Evolutionary conservation across 2,888 invertebrate species (phyloP).

Genomic region (Norana najaformis): DNA sequence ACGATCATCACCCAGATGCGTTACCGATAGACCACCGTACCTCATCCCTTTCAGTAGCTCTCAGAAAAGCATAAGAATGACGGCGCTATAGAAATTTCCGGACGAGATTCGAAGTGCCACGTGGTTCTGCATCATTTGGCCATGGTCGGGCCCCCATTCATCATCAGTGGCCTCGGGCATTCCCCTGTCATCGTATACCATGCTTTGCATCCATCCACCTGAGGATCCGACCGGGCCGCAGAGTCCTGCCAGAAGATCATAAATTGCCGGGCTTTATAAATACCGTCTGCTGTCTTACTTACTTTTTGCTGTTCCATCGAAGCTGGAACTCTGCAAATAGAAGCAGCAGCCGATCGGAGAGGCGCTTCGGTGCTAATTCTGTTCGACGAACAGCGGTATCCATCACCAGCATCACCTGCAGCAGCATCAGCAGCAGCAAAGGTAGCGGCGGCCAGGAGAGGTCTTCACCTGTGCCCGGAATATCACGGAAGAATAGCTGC

Average conservation of each 20-base stretch:
- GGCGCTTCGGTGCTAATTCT: conserved; percentile 7
- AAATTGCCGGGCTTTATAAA: neutral
- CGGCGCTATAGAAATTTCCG: neutral
- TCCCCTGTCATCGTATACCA: neutral
- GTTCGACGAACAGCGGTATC: neutral
- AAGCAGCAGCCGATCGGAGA: neutral
- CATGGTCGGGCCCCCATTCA: neutral
- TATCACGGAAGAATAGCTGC: neutral
- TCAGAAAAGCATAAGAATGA: neutral
- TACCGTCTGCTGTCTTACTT: neutral
- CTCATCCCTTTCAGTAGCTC: neutral
- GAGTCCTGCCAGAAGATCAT: neutral
- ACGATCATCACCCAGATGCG: no score
- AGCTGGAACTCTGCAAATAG: conserved; percentile 13
- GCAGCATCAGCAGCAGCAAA: neutral
- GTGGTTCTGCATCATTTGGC: neutral
- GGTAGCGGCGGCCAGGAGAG: neutral
- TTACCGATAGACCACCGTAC: no score
- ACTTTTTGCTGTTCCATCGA: neutral
- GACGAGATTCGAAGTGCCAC: neutral
- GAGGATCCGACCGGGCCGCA: neutral
- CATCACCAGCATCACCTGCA: conserved; percentile 13
- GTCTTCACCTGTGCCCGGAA: neutral
- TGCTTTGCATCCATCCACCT: neutral
- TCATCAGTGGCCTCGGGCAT: neutral